A percentile compares a stretch with the other conserved stretches of the same genome.
Conservation (phyloP, 2,888 invertebrate species). For the Melolontha melolontha region DNA sequence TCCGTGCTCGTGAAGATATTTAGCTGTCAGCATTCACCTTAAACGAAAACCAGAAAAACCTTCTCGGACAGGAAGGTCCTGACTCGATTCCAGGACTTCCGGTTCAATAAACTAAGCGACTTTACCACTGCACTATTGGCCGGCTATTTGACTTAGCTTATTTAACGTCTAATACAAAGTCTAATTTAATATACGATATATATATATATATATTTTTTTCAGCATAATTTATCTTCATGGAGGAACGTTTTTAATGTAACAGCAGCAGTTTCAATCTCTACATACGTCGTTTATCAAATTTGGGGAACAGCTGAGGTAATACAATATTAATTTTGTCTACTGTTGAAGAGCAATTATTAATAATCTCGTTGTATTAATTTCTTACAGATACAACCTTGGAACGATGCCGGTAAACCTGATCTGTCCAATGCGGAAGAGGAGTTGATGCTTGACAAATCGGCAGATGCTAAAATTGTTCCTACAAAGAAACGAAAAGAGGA, state of each 20-base stretch:
- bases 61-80: too few relatives aligned
- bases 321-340: constrained; percentile 22
- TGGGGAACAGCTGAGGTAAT: constrained; percentile 75
- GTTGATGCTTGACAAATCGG: constrained; percentile 50
- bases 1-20: too few relatives aligned
- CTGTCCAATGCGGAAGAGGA: constrained; percentile 56
- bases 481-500: constrained; percentile 25
- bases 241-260: constrained; percentile 74
- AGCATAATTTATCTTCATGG: constrained; percentile 70
- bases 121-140: too few relatives aligned
- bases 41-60: too few relatives aligned
- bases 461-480: constrained; percentile 10
- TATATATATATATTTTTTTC: too few relatives aligned
- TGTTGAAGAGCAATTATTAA: neutral
- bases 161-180: too few relatives aligned
- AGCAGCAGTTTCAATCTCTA: constrained; percentile 71
- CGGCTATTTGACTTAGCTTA: too few relatives aligned
- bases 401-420: constrained; percentile 62
- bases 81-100: too few relatives aligned
- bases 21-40: too few relatives aligned
- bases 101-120: too few relatives aligned
- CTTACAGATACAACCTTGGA: constrained; percentile 67
- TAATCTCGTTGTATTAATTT: neutral
- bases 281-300: constrained; percentile 75
- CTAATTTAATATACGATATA: too few relatives aligned